Base-by-base conservation (phyloP, 2,797 vertebrate species). In the Parauchenoglanis punctatus region DNA sequence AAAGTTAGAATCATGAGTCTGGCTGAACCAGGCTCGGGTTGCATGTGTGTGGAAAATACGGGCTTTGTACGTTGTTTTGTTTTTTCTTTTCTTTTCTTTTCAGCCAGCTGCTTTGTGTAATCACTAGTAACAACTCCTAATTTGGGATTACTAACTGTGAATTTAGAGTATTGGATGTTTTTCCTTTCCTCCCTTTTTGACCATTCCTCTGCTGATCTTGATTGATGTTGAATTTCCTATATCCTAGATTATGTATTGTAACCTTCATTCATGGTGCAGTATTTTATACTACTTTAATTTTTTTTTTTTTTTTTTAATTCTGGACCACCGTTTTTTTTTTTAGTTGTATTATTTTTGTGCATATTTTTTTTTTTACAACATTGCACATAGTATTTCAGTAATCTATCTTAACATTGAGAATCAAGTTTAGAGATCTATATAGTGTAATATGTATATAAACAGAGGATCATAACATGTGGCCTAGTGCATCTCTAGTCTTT, bases 71-170 rank as follows among this genome's bases (percentile, higher is more conserved):
- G 20, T 81, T 49, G 17, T 54, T 86, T 18, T 20, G 15, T 81
- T 67, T 11, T 10, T 46, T 25, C 46, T 44, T 25, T 35, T 31
- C 56, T 1, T 7, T 63, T 63, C 28, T 46, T 46, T 46, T 46
- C 61, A 84, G 72, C 81, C 58, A 11, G 11, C 84, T 90, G 86
- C 81, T 84, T 85, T 88, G 73, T 81, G 82, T 67, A 25, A 82
- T 89, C 81, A 65, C 20, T 59, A 86, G 83, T 81, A 87, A 89
- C 87, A 84, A 49, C 85, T 84, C 84, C 88, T 86, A 88, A 89
- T 73, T 61, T 89, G 90, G 88, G 77, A 91, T 90, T 83, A 91
- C 89, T 87, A 87, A 91, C 92, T 93, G 92, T 93, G 92, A 93
- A 90, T 87, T 91, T 90, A 86, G 83, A 88, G 89, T 88, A 68